A percentile compares a stretch with the other conserved stretches of the same genome.
phyloP scores from a whole-genome alignment of 2,888 invertebrate species.

The Adineta ricciae region DNA sequence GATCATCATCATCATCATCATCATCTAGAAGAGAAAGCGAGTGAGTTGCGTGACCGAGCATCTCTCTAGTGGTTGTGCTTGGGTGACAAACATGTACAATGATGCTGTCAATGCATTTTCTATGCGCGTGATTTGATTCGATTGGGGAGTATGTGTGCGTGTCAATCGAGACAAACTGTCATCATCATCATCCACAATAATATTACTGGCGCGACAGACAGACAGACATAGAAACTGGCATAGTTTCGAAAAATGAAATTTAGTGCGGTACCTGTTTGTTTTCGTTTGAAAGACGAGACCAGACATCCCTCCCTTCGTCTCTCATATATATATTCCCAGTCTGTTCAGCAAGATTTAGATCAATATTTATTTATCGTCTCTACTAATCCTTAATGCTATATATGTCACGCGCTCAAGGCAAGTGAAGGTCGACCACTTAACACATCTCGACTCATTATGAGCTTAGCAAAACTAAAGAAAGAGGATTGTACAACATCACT shows the following conservation, averaged over 20 bases:
- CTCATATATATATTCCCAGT: neutral
- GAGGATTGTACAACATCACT: constrained; percentile 3
- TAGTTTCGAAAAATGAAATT: neutral
- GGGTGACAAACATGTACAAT: constrained; percentile 13
- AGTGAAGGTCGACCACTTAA: constrained; percentile 9
- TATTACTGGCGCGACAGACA: neutral
- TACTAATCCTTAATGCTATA: constrained; percentile 5
- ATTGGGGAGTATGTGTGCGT: constrained; percentile 1
- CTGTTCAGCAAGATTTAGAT: neutral
- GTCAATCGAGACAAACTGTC: constrained; percentile 13
- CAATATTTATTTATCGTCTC: constrained; percentile 6
- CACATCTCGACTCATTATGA: constrained; percentile 3
- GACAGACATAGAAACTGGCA: neutral
- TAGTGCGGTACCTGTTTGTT: neutral
- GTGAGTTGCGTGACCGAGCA: constrained; percentile 5
- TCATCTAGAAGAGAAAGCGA: neutral
- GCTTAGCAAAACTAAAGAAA: neutral
- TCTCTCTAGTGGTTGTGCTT: neutral
- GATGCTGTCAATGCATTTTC: neutral
- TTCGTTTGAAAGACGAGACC: constrained; percentile 1
- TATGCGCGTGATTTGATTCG: constrained; percentile 13
- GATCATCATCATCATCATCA: neutral
- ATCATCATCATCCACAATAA: neutral
- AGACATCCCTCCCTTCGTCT: neutral
- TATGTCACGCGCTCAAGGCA: neutral